These are phyloP conservation scores for Leptothorax acervorum DNA, from an alignment of 2,888 invertebrate genomes.

Conservation along the genomic window DNA sequence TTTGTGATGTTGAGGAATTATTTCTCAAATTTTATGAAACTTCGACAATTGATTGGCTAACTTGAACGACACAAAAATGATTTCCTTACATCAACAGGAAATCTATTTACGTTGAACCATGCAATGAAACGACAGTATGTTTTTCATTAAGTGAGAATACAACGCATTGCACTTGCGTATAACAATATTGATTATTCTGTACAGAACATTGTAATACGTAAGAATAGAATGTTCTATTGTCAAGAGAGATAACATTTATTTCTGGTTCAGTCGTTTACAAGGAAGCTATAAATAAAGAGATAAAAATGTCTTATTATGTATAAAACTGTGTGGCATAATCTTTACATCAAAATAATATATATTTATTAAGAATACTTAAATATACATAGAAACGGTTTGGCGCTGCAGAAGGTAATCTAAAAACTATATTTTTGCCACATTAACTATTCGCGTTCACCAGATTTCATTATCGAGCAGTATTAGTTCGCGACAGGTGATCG, in stretches of 20 bases:
- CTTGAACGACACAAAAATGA: neutral
- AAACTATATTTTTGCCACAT: neutral
- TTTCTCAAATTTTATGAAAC: neutral
- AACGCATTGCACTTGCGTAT: constrained; percentile 36
- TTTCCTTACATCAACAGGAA: neutral
- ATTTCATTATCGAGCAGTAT: neutral
- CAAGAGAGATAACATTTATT: neutral
- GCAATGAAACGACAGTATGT: neutral
- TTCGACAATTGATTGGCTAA: neutral
- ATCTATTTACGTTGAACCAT: neutral
- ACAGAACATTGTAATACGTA: neutral
- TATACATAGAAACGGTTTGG: too few species aligned
- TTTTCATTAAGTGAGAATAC: constrained; percentile 22
- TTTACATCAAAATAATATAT: neutral
- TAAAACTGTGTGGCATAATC: neutral
- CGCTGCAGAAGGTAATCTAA: too few species aligned
- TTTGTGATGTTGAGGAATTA: neutral
- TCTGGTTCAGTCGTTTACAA: neutral
- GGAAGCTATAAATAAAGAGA: neutral
- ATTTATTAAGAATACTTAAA: neutral
- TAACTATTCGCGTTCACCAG: neutral
- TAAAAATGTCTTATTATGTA: neutral
- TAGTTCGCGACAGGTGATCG: neutral
- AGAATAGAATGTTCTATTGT: constrained; percentile 47
- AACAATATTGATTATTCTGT: constrained; percentile 57